These are phyloP conservation scores for Sinocyclocheilus anshuiensis DNA, from an alignment of 2,113 vertebrate species.

Conservation along the genomic window DNA sequence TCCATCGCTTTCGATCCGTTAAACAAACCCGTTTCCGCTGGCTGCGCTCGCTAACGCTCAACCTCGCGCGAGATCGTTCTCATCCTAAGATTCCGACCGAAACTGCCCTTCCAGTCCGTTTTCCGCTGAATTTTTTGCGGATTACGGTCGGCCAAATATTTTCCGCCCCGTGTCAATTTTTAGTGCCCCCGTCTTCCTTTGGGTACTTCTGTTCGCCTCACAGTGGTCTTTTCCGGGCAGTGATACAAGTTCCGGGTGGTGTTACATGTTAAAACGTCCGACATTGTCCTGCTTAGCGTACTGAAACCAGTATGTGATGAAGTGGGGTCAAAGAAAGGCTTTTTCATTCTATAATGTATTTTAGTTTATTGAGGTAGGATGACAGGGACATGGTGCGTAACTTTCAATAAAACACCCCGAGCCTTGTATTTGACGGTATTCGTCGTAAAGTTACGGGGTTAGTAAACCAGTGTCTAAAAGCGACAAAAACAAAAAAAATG, in stretches of 20 bases:
- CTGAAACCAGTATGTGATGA: background rate
- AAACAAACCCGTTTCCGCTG: conserved; percentile 70
- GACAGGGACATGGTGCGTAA: background rate
- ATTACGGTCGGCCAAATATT: conserved; percentile 59
- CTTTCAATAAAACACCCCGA: background rate
- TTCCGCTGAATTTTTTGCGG: conserved; percentile 43
- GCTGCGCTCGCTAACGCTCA: conserved; percentile 52
- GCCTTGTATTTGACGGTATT: background rate
- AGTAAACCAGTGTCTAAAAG: background rate
- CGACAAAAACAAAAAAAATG: background rate
- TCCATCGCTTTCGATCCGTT: conserved; percentile 71
- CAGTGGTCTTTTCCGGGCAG: conserved; percentile 78
- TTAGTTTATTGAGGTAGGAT: background rate
- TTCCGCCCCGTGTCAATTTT: conserved; percentile 69
- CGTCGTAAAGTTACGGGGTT: background rate
- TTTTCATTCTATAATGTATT: background rate
- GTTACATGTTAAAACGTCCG: conserved; percentile 61
- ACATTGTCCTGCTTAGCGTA: background rate
- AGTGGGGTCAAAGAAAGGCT: background rate
- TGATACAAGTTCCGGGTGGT: conserved; percentile 75
- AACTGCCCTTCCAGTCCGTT: conserved; percentile 48
- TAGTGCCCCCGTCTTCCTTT: conserved; percentile 67
- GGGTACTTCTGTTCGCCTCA: conserved; percentile 68
- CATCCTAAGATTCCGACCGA: background rate
- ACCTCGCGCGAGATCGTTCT: background rate